Evolutionary conservation across 2,797 vertebrate species (phyloP).

Genomic region (Poeciliopsis paucimaculata): DNA sequence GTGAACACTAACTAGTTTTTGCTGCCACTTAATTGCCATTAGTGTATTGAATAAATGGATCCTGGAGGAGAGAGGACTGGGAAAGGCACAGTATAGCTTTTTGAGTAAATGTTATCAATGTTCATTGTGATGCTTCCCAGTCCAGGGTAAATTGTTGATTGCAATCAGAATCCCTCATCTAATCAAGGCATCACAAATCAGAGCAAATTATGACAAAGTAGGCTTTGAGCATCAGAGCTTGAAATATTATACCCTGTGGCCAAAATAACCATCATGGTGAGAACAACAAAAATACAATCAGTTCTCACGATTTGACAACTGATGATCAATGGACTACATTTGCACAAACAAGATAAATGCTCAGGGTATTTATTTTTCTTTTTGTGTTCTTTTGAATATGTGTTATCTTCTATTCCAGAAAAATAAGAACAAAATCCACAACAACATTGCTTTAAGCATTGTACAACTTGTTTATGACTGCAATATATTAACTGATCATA

Average conservation of each 20-base stretch:
- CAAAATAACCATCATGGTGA: conserved; percentile 12
- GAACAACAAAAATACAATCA: conserved; percentile 34
- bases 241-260: conserved; percentile 6
- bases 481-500: conserved; percentile 45
- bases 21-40: conserved; percentile 45
- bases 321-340: conserved; percentile 34
- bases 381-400: conserved; percentile 1
- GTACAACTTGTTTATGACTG: conserved; percentile 21
- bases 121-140: conserved; percentile 21
- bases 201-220: conserved; percentile 37
- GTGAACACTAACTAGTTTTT: conserved; percentile 36
- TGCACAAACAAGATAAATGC: conserved; percentile 7
- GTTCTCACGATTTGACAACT: conserved; percentile 20
- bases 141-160: conserved; percentile 53
- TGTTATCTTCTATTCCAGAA: conserved; percentile 12
- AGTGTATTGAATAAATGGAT: conserved; percentile 39
- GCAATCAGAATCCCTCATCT: conserved; percentile 44
- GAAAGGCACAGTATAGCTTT: conserved; percentile 33
- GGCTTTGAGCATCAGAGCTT: conserved; percentile 20
- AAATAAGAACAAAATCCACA: not conserved
- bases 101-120: conserved; percentile 38
- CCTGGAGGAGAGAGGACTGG: conserved; percentile 16
- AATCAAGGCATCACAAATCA: conserved; percentile 49
- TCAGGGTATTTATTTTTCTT: not conserved
- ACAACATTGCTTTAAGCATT: conserved; percentile 14